Percentiles rank a stretch among this genome's conserved stretches.
These are phyloP conservation scores for Syngnathoides biaculeatus DNA, from an alignment of 2,113 vertebrate genomes.

Conservation along the genomic window DNA sequence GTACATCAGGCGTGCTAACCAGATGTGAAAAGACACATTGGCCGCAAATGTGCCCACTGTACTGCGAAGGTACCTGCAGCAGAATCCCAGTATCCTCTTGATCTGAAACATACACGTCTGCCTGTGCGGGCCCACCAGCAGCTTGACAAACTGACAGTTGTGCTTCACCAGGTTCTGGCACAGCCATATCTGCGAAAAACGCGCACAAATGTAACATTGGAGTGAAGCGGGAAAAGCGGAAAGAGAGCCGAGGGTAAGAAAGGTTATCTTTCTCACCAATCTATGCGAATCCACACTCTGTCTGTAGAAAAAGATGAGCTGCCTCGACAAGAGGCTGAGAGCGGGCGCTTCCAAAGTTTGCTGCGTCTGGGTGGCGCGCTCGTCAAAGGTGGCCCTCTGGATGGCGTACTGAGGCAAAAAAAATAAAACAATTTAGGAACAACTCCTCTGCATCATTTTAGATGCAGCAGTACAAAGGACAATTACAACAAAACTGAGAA, in stretches of 20 bases:
- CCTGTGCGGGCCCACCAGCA: slow-evolving; percentile 83
- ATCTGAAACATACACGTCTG: slow-evolving; percentile 93
- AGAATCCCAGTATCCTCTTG: slow-evolving; percentile 91
- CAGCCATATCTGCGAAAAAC: slow-evolving; percentile 84
- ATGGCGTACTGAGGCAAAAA: slow-evolving; percentile 76
- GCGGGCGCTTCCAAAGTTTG: slow-evolving; percentile 67
- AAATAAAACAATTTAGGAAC: not conserved
- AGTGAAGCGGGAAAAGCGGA: not conserved
- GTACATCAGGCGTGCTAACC: not conserved
- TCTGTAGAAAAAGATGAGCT: slow-evolving; percentile 94
- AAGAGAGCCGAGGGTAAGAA: not conserved
- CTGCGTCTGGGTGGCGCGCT: slow-evolving; percentile 72
- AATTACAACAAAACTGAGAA: not conserved
- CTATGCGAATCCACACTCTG: slow-evolving; percentile 87
- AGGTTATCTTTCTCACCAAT: slow-evolving; percentile 78
- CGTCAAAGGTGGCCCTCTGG: slow-evolving; percentile 89
- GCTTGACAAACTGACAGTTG: slow-evolving; percentile 84
- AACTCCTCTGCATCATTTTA: not conserved
- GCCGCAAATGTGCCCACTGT: not conserved
- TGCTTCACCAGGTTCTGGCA: slow-evolving; percentile 94
- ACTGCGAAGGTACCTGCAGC: slow-evolving; percentile 82
- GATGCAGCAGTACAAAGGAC: not conserved
- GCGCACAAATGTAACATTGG: slow-evolving; percentile 12
- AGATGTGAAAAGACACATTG: not conserved
- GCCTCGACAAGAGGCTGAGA: slow-evolving; percentile 85